Evolutionary conservation across 1,140 invertebrate genomes (phyloP), one percentile per base, ranked within the genome.

Genomic region (Gerris buenoi): DNA sequence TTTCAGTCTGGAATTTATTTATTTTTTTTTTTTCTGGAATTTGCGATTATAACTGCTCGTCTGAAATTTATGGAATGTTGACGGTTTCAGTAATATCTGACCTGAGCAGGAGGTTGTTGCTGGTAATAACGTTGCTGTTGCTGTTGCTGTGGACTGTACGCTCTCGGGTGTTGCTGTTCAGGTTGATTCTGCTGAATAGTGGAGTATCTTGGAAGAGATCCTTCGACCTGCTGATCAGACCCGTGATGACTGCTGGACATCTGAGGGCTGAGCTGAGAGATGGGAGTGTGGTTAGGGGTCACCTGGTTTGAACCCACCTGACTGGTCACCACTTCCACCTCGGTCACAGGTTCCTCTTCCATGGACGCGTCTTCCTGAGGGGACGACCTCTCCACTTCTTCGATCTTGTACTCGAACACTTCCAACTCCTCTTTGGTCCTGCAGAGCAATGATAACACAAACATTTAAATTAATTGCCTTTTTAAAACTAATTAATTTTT

Each of bases 321-420:
- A 22, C 10, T 3, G 10, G 15, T 60, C 5, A 22, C 22, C 3
- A 15, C 58, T 25, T 60, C 58, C 3, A 60, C 58, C 5, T 15
- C 23, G 23, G 15, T 5, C 3, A 22, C 58, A 22, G 15, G 58
- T 60, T 60, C 58, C 23, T 60, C 58, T 25, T 22, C 15, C 5
- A 60, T 60, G 3, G 15, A 22, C 3, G 15, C 58, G 10, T 3
- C 10, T 60, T 60, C 23, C 23, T 22, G 15, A 13, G 58, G 23
- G n/a, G 46, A n/a, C 23, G 58, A 60, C 23, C 58, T 15, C 10
- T 60, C 23, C 10, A 60, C 15, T 25, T 60, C 58, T 60, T 60
- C 58, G 3, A 60, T 60, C 23, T 60, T 60, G 58, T 60, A 60
- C 23, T 60, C 58, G 23, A 22, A 60, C 10, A 60, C 58, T 60